Base-by-base conservation (phyloP, 2,888 invertebrate genomes). In the Drosophila prostipennis region DNA sequence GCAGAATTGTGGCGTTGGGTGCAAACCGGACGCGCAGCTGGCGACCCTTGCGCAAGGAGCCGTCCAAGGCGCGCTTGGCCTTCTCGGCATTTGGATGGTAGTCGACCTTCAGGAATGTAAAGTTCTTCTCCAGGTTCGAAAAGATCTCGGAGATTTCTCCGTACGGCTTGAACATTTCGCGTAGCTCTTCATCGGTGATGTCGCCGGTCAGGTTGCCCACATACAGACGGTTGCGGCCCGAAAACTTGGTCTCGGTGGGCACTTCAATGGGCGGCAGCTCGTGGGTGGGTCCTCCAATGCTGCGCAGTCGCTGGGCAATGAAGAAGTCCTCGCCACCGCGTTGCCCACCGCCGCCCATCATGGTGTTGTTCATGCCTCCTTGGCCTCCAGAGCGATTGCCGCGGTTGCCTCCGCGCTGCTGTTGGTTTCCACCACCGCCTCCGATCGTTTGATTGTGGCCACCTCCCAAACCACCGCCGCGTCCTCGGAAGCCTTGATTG, bases 1-100 rank as follows among this genome's bases (percentile, higher is more conserved):
- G 96, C 23, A 99, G 93, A 0, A 98, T 96, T 29, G 99, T 97
- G 48, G 97, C 97, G 91, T 98, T 97, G 1, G 98, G 97, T 1
- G 99, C 98, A 93, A 98, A 98, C 57, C 99, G 94, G 2, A 99
- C 98, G 91, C 98, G 95, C 32, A 99, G 91, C 37, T 95, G 95
- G 70, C 98, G 95, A 7, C 97, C 97, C 89, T 96, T 97, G 19
- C 97, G 94, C 89, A 94, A 93, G 72, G 94, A 94, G 0, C 98
- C 98, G 93, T 99, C 99, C 37, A 99, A 93, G 81, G 98, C 98
- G 59, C 96, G 95, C 91, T 98, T 98, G 13, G 99, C 99, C 87
- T 96, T 96, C 91, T 98, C 98, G 32, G 98, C 98, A 93, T 97
- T 98, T 1, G 95, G 94, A 90, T 98, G 95, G 89, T 96, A 98